Evolutionary conservation across 2,888 invertebrate species (phyloP).

Genomic region (Synergus gifuensis): DNA sequence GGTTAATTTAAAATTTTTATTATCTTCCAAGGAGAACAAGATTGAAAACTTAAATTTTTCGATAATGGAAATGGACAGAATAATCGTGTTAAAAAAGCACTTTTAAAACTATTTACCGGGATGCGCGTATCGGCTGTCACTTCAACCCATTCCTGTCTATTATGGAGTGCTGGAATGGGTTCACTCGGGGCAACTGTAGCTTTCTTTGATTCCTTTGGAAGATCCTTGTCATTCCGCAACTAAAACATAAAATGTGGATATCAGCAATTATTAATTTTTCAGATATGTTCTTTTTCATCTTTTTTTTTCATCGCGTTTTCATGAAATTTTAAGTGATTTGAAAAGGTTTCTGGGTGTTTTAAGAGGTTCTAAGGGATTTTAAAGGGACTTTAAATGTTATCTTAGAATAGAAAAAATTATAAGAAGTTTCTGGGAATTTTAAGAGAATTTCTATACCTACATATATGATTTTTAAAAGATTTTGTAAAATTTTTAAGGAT

Average conservation of each 20-base stretch:
- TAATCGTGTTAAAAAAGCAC: background rate
- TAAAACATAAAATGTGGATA: slow-evolving; percentile 51
- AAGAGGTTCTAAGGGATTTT: background rate
- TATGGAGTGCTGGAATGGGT: slow-evolving; percentile 82
- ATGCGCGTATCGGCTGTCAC: slow-evolving; percentile 92
- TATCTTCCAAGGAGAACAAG: too few relatives aligned
- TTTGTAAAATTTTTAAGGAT: too few relatives aligned
- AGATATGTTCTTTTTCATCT: too few relatives aligned
- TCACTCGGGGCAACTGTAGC: slow-evolving; percentile 72
- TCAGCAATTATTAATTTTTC: background rate
- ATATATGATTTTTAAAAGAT: too few relatives aligned
- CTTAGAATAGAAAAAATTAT: too few relatives aligned
- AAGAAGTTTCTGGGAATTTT: background rate
- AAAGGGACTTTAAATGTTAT: too few relatives aligned
- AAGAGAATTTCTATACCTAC: too few relatives aligned
- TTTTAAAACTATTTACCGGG: slow-evolving; percentile 81
- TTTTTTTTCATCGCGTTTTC: background rate
- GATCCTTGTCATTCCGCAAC: slow-evolving; percentile 74
- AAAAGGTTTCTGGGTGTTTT: background rate
- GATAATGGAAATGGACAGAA: background rate
- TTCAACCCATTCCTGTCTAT: slow-evolving; percentile 91
- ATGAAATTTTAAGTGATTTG: background rate
- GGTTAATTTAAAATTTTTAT: background rate
- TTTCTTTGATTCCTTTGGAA: slow-evolving; percentile 79
- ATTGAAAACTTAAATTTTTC: background rate